phyloP scores from a whole-genome alignment of 2,888 invertebrate species.

The Trichogramma evanescens region DNA sequence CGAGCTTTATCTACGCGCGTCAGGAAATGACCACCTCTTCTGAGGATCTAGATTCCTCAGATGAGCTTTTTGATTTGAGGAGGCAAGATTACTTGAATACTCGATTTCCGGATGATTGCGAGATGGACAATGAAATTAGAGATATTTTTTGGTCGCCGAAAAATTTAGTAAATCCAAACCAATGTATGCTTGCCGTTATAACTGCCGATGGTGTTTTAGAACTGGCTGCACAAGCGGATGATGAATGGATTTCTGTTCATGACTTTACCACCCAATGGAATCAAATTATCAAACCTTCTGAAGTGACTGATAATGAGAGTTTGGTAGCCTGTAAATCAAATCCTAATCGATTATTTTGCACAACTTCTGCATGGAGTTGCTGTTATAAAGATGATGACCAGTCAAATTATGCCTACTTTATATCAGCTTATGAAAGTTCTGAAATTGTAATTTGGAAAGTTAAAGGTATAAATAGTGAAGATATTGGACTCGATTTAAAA shows the following conservation, averaged over 20 bases:
- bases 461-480: slow-evolving; percentile 20
- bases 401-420: slow-evolving; percentile 33
- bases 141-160: slow-evolving; percentile 38
- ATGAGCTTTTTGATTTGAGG: too few relatives aligned
- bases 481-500: slow-evolving; percentile 1
- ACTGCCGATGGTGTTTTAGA: slow-evolving; percentile 37
- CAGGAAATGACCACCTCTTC: too few relatives aligned
- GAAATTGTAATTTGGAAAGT: slow-evolving; percentile 38
- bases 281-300: slow-evolving; percentile 18
- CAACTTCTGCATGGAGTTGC: slow-evolving; percentile 37
- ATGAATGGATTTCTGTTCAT: slow-evolving; percentile 34
- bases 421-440: slow-evolving; percentile 32
- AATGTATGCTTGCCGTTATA: slow-evolving; percentile 35
- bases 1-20: too few relatives aligned
- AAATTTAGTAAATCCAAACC: slow-evolving; percentile 30
- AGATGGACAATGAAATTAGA: slow-evolving; percentile 23
- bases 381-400: slow-evolving; percentile 20
- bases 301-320: background rate
- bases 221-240: slow-evolving; percentile 30
- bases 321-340: too few relatives aligned
- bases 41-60: too few relatives aligned
- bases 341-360: slow-evolving; percentile 28
- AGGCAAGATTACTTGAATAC: too few relatives aligned
- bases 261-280: slow-evolving; percentile 30
- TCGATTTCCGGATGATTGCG: too few relatives aligned